Percentiles rank a stretch among this genome's conserved stretches.
These are phyloP conservation scores for Melanotaenia maccullochi DNA, from an alignment of 2,797 vertebrate genomes.

Conservation along the genomic window DNA sequence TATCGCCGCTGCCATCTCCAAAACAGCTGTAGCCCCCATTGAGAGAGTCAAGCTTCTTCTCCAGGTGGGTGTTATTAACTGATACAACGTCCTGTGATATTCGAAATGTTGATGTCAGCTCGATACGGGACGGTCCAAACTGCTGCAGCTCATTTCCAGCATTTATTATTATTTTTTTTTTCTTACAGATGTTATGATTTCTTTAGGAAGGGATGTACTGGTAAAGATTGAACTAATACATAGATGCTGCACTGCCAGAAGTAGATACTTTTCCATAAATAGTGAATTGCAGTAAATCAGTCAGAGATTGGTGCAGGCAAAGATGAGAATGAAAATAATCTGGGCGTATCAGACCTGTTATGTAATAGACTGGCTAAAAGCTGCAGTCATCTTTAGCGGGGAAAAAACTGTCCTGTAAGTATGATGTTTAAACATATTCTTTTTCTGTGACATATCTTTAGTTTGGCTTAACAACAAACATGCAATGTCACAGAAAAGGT, in stretches of 20 bases:
- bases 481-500: conserved; percentile 82
- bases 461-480: conserved; percentile 23
- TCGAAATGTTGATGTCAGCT: no score
- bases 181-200: no score
- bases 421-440: neutral
- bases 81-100: no score
- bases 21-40: conserved; percentile 89
- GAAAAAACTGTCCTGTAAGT: neutral
- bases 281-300: conserved; percentile 6
- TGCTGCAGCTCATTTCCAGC: no score
- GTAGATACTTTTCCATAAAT: conserved; percentile 1
- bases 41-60: conserved; percentile 89
- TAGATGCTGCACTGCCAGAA: conserved; percentile 1
- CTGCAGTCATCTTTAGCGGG: conserved; percentile 5
- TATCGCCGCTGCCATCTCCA: conserved; percentile 87
- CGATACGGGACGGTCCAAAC: no score
- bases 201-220: no score
- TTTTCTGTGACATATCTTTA: neutral
- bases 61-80: conserved; percentile 73
- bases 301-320: conserved; percentile 40
- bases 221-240: no score
- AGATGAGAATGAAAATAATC: conserved; percentile 22
- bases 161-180: no score
- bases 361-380: conserved; percentile 33
- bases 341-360: conserved; percentile 45